phyloP scores from a whole-genome alignment of 2,113 vertebrate genomes.

The Myiozetetes cayanensis region DNA sequence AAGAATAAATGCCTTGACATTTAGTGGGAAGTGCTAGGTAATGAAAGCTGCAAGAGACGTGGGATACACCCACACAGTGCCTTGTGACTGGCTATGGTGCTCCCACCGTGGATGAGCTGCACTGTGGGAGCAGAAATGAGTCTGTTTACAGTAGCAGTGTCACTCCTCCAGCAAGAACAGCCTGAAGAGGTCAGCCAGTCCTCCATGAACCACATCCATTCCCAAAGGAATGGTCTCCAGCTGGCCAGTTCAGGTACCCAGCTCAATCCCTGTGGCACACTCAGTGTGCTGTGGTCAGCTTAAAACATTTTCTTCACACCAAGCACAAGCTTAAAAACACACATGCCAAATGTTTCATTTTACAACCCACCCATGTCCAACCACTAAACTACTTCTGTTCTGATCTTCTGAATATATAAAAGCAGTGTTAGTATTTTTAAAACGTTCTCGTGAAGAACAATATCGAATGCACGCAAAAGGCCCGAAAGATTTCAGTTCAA shows the following conservation, averaged over 20 bases:
- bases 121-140: background rate
- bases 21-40: background rate
- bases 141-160: background rate
- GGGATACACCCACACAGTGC: background rate
- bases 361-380: background rate
- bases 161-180: background rate
- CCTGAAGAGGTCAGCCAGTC: background rate
- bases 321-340: background rate
- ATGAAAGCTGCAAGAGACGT: accelerated
- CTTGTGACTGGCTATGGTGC: background rate
- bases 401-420: background rate
- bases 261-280: background rate
- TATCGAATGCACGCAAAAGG: background rate
- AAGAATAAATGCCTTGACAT: background rate
- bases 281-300: background rate
- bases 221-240: background rate
- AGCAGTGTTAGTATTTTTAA: background rate
- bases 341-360: background rate
- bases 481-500: background rate
- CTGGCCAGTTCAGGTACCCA: background rate
- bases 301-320: background rate
- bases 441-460: background rate
- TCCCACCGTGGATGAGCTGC: background rate
- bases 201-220: background rate
- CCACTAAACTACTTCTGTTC: background rate